A percentile compares a stretch with the other conserved stretches of the same genome.
Conservation (phyloP, 2,888 invertebrate genomes). For the Clanis bilineata region DNA sequence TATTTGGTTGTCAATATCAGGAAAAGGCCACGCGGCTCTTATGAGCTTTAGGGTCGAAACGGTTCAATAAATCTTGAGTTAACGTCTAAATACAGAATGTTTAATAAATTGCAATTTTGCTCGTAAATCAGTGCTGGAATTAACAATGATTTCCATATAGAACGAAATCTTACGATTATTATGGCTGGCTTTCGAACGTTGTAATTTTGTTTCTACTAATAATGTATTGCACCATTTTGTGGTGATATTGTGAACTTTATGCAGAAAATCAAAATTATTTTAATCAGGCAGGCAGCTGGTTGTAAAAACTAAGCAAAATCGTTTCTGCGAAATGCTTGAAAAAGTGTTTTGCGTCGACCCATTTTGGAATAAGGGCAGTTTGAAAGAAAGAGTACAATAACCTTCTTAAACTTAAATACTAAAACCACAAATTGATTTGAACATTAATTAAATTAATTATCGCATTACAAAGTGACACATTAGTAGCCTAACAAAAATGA, state of each 20-base stretch:
- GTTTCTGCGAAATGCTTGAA: too few species aligned
- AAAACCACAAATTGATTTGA: too few species aligned
- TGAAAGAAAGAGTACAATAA: too few species aligned
- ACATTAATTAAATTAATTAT: too few species aligned
- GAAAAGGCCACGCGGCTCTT: constrained; percentile 72
- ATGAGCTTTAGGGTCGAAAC: constrained; percentile 39
- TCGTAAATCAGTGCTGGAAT: constrained; percentile 20
- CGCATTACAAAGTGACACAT: constrained; percentile 51
- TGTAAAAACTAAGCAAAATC: too few species aligned
- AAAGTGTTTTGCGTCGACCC: too few species aligned
- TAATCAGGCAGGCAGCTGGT: too few species aligned
- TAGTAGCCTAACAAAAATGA: constrained; percentile 65
- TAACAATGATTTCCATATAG: constrained; percentile 21
- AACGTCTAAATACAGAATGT: constrained; percentile 28
- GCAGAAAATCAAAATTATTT: too few species aligned
- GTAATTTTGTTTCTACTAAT: background rate
- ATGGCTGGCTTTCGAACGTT: constrained; percentile 10
- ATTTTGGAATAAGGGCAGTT: too few species aligned
- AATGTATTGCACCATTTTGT: too few species aligned
- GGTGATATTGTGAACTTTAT: too few species aligned
- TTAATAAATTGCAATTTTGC: constrained; percentile 17
- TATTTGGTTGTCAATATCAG: constrained; percentile 79
- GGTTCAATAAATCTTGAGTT: constrained; percentile 50
- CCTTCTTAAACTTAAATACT: too few species aligned
- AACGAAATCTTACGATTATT: constrained; percentile 21